A percentile compares a stretch with the other conserved stretches of the same genome.
phyloP scores from a whole-genome alignment of 2,113 vertebrate genomes.

The Zosterops lateralis region DNA sequence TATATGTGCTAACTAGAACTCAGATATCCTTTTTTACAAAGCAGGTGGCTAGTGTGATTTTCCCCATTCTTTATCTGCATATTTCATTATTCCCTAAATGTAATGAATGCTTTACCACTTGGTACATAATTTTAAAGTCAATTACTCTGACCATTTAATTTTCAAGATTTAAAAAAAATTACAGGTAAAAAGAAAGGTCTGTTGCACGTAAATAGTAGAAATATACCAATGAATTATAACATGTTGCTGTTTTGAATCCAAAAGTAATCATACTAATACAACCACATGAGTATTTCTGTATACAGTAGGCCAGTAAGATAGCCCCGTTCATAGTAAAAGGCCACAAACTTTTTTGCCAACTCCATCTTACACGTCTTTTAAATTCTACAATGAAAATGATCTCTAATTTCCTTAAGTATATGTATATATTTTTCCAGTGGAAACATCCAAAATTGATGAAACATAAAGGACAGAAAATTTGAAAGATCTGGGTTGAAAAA shows the following conservation, averaged over 20 bases:
- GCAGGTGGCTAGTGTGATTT: not conserved
- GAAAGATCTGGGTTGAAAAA: not conserved
- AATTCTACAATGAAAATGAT: not conserved
- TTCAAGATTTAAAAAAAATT: not conserved
- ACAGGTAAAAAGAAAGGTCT: not conserved
- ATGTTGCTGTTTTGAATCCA: not conserved
- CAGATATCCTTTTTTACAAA: not conserved
- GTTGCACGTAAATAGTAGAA: not conserved
- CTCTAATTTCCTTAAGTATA: not conserved
- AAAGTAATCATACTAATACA: not conserved
- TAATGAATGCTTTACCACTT: not conserved
- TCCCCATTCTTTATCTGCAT: not conserved
- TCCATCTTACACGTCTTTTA: not conserved
- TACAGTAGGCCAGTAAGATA: not conserved
- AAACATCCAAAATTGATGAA: not conserved
- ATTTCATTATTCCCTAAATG: not conserved
- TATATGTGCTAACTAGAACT: not conserved
- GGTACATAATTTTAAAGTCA: not conserved
- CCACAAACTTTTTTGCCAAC: not conserved
- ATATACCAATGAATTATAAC: not conserved
- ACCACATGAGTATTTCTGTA: not conserved
- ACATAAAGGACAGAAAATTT: not conserved
- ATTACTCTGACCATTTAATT: not conserved
- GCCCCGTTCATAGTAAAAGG: not conserved
- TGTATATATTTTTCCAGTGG: not conserved